phyloP scores from a whole-genome alignment of 2,113 vertebrate genomes.

The Daboia siamensis region DNA sequence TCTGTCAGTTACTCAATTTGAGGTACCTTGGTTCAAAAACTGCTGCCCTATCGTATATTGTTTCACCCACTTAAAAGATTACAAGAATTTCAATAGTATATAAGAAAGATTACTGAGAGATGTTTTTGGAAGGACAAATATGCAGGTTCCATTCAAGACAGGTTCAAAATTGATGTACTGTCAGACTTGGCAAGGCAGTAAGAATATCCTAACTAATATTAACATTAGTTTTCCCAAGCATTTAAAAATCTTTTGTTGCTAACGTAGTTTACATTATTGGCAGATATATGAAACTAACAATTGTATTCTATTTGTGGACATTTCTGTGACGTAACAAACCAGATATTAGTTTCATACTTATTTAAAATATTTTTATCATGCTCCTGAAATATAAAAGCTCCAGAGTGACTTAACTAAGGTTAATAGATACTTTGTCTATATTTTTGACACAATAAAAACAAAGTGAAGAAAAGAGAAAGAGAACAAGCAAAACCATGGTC shows the following conservation, averaged over 20 bases:
- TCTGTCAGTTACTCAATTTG: neutral
- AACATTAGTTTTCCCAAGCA: neutral
- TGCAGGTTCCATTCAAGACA: neutral
- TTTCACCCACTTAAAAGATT: neutral
- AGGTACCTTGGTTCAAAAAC: neutral
- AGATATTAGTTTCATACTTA: neutral
- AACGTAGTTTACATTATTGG: neutral
- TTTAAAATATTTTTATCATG: neutral
- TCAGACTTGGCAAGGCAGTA: neutral
- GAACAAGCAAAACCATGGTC: neutral
- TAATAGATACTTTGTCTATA: neutral
- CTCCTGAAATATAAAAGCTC: neutral
- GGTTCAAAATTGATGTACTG: neutral
- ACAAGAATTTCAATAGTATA: neutral
- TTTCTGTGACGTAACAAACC: neutral
- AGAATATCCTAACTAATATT: neutral
- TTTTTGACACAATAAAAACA: neutral
- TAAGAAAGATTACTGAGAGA: neutral
- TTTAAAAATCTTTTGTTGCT: neutral
- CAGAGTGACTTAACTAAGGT: neutral
- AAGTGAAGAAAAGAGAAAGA: neutral
- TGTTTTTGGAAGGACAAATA: neutral
- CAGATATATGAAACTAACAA: neutral
- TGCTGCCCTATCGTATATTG: neutral
- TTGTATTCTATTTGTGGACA: neutral